Evolutionary conservation across 2,888 invertebrate genomes (phyloP).

Genomic region (Aleiodes testaceus): DNA sequence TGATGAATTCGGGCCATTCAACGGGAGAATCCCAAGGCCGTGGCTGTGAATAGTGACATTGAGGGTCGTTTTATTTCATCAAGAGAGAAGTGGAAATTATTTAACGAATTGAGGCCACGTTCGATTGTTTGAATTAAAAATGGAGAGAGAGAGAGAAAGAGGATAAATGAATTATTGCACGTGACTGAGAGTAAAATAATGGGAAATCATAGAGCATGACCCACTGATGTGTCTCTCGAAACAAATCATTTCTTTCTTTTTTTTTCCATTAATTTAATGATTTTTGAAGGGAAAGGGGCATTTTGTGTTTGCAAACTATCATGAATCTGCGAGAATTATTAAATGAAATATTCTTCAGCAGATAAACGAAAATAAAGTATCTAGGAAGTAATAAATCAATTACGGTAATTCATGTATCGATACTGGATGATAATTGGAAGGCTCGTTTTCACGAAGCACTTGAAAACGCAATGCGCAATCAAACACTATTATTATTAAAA

Average conservation of each 20-base stretch:
- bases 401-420: constrained; percentile 24
- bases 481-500: neutral
- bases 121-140: constrained; percentile 1
- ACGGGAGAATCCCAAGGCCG: constrained; percentile 14
- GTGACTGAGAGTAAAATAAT: no score
- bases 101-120: neutral
- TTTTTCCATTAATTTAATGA: no score
- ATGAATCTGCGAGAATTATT: no score
- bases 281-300: no score
- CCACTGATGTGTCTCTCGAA: no score
- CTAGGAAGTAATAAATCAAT: constrained; percentile 27
- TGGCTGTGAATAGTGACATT: constrained; percentile 1
- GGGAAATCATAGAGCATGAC: no score
- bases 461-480: constrained; percentile 22
- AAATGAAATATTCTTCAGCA: neutral
- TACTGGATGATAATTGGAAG: constrained; percentile 29
- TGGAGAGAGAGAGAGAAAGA: no score
- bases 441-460: constrained; percentile 11
- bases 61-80: no score
- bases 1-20: neutral
- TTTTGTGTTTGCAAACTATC: no score
- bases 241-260: no score
- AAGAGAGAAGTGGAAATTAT: neutral
- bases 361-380: constrained; percentile 8
- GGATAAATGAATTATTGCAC: no score